Base-by-base conservation (phyloP, 1,140 invertebrate species). In the Pachyrhynchus sulphureomaculatus region DNA sequence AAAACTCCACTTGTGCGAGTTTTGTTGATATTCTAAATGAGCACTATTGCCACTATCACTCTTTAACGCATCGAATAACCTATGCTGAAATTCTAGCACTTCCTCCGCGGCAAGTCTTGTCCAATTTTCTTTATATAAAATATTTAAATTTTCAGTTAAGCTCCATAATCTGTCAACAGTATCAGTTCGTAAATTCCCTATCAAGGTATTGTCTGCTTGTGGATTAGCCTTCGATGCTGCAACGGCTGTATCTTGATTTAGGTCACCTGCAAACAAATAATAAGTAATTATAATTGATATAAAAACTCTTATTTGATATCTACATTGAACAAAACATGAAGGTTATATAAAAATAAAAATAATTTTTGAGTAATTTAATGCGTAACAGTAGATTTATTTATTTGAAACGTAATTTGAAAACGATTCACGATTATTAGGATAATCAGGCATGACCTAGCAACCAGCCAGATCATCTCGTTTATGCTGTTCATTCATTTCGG, bases 91-190 rank as follows among this genome's bases (percentile, higher is more conserved):
- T 49, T 89, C 84, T 73, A 92, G 83, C 55, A 96, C 86, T 75
- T 96, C 91, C 62, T 89, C 84, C 24, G 90, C 84, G 17, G 90
- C 87, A 58, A 94, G 70, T 56, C 88, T 83, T 1, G 93, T 96
- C 94, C 93, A 97, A 76, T 97, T 96, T 66, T 95, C 91, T 68
- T 92, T 91, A 75, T 96, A 95, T 10, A 97, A 79, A 63, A 96
- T 94, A 73, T 96, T 96, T 12, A 97, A 82, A 72, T 92, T 89
- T 76, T 95, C 91, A 0, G 95, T 96, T 64, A 96, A 93, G 41
- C 91, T 91, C 95, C 95, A 97, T 23, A 96, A 79, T 15, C 86
- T 84, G 73, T 90, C 89, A 0, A 93, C 90, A 0, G 90, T 91
- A 66, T 79, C 75, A 0, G 78, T 71, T 13, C 82, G 72, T 34